Conservation (phyloP, 2,797 vertebrate species). For the Cyprinella venusta region DNA sequence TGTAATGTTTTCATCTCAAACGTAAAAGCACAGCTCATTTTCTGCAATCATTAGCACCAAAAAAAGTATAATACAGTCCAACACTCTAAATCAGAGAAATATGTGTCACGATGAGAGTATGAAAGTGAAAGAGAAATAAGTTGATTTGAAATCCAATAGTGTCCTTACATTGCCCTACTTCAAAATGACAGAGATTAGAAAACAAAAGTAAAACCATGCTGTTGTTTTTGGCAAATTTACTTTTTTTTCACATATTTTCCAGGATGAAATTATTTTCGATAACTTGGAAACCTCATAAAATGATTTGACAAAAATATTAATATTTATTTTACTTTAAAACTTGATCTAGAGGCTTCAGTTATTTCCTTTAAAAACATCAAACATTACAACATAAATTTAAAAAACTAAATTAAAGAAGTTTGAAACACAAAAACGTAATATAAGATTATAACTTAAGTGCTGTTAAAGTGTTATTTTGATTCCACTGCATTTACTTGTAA, state of each 20-base stretch:
- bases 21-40: slow-evolving; percentile 1
- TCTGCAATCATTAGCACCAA: slow-evolving; percentile 43
- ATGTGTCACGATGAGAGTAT: background rate
- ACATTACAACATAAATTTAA: slow-evolving; percentile 16
- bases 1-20: slow-evolving; percentile 5
- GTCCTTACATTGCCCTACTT: background rate
- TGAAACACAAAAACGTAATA: slow-evolving; percentile 8
- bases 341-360: background rate
- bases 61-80: slow-evolving; percentile 10
- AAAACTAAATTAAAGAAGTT: background rate
- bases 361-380: slow-evolving; percentile 24
- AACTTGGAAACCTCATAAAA: slow-evolving; percentile 26
- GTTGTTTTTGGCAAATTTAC: background rate
- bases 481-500: slow-evolving; percentile 10
- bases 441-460: slow-evolving; percentile 40
- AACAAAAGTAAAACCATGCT: background rate
- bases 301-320: slow-evolving; percentile 1
- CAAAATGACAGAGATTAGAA: background rate
- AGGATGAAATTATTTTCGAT: background rate
- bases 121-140: background rate
- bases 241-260: background rate
- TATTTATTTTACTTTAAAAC: slow-evolving; percentile 44
- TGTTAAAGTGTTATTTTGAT: slow-evolving; percentile 25
- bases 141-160: background rate
- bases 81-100: slow-evolving; percentile 23